Evolutionary conservation across 2,888 invertebrate genomes (phyloP).

Genomic region (Mythimna lalbum): DNA sequence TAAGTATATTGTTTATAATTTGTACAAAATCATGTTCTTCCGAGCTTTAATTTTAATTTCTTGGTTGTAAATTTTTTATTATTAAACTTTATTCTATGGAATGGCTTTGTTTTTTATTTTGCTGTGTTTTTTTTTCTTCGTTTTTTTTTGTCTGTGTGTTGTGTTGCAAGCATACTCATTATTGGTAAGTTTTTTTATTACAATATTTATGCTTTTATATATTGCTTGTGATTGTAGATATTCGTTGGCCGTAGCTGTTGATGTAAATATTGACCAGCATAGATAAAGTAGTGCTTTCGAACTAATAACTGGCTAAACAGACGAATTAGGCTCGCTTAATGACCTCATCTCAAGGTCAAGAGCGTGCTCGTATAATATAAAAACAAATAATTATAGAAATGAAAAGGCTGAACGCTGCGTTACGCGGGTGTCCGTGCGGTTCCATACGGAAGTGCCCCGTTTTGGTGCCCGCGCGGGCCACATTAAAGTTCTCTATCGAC

Average conservation of each 20-base stretch:
- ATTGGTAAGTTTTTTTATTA: constrained; percentile 79
- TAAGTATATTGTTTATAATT: constrained; percentile 70
- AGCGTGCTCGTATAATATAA: neutral
- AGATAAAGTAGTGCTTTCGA: constrained; percentile 52
- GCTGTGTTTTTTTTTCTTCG: constrained; percentile 78
- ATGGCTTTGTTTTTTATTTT: constrained; percentile 87
- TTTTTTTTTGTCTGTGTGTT: constrained; percentile 79
- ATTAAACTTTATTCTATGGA: constrained; percentile 87
- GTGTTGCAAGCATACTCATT: constrained; percentile 77
- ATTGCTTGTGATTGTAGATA: constrained; percentile 52
- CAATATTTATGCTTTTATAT: constrained; percentile 66
- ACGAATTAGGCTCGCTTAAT: neutral
- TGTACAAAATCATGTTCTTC: constrained; percentile 89
- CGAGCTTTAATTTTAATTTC: constrained; percentile 89
- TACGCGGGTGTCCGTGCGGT: no score
- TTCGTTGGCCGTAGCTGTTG: constrained; percentile 51
- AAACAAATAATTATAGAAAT: neutral
- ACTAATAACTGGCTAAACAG: constrained; percentile 43
- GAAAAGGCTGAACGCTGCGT: no score
- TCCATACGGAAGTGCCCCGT: no score
- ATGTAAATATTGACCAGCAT: constrained; percentile 40
- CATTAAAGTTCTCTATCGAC: no score
- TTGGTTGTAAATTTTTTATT: constrained; percentile 89
- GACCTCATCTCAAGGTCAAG: neutral
- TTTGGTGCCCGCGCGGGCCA: no score